phyloP scores from a whole-genome alignment of 2,888 invertebrate species.

The Lissonota sp. region DNA sequence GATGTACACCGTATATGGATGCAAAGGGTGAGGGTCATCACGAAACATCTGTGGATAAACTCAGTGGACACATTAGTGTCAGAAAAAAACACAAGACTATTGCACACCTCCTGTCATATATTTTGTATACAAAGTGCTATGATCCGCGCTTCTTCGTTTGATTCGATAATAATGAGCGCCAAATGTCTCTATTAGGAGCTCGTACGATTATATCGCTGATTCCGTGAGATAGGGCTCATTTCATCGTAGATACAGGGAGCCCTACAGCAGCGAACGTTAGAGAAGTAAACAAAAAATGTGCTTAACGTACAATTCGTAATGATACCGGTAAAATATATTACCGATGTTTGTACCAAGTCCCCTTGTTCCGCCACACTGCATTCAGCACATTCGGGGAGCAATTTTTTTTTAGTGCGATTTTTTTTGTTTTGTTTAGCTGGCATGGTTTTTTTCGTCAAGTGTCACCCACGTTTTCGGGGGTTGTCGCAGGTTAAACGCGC shows the following conservation, averaged over 20 bases:
- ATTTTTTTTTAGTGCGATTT: constrained; percentile 39
- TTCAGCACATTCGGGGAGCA: neutral
- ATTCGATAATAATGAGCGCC: constrained; percentile 60
- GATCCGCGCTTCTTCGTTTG: constrained; percentile 39
- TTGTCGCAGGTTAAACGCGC: constrained; percentile 53
- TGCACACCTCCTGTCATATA: constrained; percentile 14
- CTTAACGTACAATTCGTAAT: constrained; percentile 19
- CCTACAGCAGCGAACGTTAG: constrained; percentile 18
- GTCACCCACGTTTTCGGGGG: constrained; percentile 1
- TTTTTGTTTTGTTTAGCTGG: constrained; percentile 6
- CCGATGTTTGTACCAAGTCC: neutral
- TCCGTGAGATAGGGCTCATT: constrained; percentile 33
- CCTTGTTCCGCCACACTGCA: constrained; percentile 38
- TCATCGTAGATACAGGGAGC: constrained; percentile 26
- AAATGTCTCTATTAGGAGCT: constrained; percentile 49
- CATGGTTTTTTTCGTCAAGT: constrained; percentile 24
- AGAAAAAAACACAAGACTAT: neutral
- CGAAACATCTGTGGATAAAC: constrained; percentile 46
- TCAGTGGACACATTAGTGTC: neutral
- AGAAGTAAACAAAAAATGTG: constrained; percentile 24
- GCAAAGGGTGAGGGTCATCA: constrained; percentile 14
- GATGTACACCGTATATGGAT: constrained; percentile 17
- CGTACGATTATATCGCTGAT: constrained; percentile 41
- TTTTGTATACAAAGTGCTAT: neutral
- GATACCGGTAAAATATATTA: constrained; percentile 29